Percentiles rank a stretch among this genome's conserved stretches.
phyloP scores from a whole-genome alignment of 2,888 invertebrate species.

The Carcina quercana region DNA sequence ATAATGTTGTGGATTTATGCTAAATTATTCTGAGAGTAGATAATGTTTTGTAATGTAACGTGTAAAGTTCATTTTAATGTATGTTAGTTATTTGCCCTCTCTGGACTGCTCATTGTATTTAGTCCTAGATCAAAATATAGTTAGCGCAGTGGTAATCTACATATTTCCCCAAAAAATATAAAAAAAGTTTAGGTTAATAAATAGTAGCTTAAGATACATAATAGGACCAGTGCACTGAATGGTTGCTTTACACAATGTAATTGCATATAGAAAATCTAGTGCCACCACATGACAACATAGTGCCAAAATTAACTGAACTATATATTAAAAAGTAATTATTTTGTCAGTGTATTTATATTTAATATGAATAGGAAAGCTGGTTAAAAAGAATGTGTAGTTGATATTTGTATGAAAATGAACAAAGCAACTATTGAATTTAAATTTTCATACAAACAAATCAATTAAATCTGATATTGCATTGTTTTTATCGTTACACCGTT shows the following conservation, averaged over 20 bases:
- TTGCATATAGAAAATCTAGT: conserved; percentile 38
- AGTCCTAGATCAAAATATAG: conserved; percentile 59
- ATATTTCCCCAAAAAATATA: conserved; percentile 58
- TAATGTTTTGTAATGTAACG: conserved; percentile 55
- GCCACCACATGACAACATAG: conserved; percentile 49
- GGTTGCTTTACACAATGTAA: conserved; percentile 45
- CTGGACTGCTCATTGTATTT: conserved; percentile 69
- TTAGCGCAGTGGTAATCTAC: conserved; percentile 61
- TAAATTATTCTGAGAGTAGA: conserved; percentile 70
- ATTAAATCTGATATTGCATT: too few species aligned
- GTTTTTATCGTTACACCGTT: too few species aligned
- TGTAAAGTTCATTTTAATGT: conserved; percentile 53
- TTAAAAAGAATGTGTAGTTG: too few species aligned
- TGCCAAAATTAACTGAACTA: conserved; percentile 49
- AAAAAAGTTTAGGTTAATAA: conserved; percentile 57
- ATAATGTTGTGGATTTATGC: conserved; percentile 70
- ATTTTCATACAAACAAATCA: too few species aligned
- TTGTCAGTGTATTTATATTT: too few species aligned
- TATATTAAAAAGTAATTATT: too few species aligned
- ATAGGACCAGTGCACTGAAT: conserved; percentile 58
- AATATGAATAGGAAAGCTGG: too few species aligned
- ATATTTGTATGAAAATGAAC: too few species aligned
- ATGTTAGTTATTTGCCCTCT: conserved; percentile 68
- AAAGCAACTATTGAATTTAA: too few species aligned
- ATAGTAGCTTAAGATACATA: conserved; percentile 54